Percentiles rank a stretch among this genome's conserved stretches.
Conservation (phyloP, 2,888 invertebrate species). For the Apotomis capreana region DNA sequence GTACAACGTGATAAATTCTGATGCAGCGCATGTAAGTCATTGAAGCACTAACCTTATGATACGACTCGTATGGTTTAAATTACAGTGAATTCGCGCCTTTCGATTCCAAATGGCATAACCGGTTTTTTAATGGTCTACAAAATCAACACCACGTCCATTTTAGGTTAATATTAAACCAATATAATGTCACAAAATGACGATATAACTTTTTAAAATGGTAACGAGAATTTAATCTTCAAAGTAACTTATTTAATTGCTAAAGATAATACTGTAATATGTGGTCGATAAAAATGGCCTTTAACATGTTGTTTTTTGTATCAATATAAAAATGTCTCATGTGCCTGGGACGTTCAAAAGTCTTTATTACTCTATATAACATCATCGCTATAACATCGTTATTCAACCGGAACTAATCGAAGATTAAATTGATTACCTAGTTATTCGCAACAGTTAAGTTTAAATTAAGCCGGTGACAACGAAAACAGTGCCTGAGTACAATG, state of each 20-base stretch:
- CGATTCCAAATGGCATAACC: background rate
- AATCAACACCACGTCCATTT: background rate
- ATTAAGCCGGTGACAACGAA: background rate
- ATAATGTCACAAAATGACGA: background rate
- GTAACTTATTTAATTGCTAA: background rate
- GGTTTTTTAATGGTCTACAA: background rate
- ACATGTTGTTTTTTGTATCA: background rate
- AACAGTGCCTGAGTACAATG: background rate
- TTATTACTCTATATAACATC: background rate
- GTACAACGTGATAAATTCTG: background rate
- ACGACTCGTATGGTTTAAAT: background rate
- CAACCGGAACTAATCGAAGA: conserved; percentile 14
- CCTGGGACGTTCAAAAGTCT: too few relatives aligned
- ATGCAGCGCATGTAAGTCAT: background rate
- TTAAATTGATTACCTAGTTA: conserved; percentile 18
- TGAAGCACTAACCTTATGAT: background rate
- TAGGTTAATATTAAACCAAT: background rate
- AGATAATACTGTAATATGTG: background rate
- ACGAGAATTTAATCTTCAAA: background rate
- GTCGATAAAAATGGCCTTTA: background rate
- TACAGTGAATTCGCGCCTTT: background rate
- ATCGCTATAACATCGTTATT: background rate
- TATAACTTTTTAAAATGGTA: background rate
- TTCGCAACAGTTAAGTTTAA: too few relatives aligned
- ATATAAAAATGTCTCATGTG: too few relatives aligned